Evolutionary conservation across 2,113 vertebrate species (phyloP), one percentile per base, ranked within the genome.

Genomic region (Vimba vimba): DNA sequence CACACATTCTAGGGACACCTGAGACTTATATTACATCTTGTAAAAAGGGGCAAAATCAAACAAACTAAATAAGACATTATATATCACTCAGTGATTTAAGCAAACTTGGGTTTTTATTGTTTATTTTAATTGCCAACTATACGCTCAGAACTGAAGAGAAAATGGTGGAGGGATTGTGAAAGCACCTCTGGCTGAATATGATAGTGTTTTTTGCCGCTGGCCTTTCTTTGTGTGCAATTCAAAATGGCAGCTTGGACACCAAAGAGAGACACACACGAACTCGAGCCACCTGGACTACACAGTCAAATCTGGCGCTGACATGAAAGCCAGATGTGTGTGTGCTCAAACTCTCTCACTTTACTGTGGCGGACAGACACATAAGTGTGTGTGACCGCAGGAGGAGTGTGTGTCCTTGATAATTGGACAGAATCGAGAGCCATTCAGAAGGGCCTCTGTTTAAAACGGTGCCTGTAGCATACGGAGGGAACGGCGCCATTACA

Each of bases 311-410:
- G 90, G 89, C 36, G 84, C 19, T 25, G 50, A 19, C 66, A 89
- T 39, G 12, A 88, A 87, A 91, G 88, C 92, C 91, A 93, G 85
- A 74, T 92, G 91, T 91, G 88, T 88, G 30, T 52, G 77, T 75
- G 81, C n/a, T 68, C 75, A 15, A 64, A 33, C 64, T 86, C 55
- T 76, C 75, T 83, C 80, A 64, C 43, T 86, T 88, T 79, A 86
- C 84, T 57, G 66, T 80, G 62, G 68, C 25, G 79, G 73, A 84
- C 74, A 83, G 73, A 84, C 69, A 77, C 30, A 52, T 2, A n/a
- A 59, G 84, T 66, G 57, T 85, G 84, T 79, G 60, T 69, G 81
- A 86, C 60, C 75, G 13, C 80, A 83, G 50, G 80, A 87, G 83
- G 47, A 82, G 84, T 88, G 79, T 57, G 60, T 88, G 87, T 88